A percentile compares a stretch with the other conserved stretches of the same genome.
These are phyloP conservation scores for Spheniscus humboldti DNA, from an alignment of 2,797 vertebrate genomes.

Conservation along the genomic window DNA sequence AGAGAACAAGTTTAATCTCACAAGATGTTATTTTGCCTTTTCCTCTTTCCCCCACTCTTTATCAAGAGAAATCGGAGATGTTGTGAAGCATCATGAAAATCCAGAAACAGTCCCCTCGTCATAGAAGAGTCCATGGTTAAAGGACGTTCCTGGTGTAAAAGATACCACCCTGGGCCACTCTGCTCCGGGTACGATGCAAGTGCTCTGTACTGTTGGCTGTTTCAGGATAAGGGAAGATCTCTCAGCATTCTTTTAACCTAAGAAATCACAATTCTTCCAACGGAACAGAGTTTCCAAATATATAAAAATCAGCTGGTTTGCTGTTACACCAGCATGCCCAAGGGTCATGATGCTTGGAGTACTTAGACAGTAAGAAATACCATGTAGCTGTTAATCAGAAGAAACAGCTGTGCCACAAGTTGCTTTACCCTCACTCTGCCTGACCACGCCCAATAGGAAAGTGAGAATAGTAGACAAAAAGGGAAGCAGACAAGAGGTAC, in stretches of 20 bases:
- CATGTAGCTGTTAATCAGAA: not conserved
- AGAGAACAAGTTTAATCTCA: not conserved
- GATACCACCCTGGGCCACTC: not conserved
- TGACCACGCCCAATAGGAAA: not conserved
- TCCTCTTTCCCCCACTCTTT: not conserved
- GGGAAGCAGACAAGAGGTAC: not conserved
- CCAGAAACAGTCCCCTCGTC: not conserved
- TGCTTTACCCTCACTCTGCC: not conserved
- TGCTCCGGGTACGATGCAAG: not conserved
- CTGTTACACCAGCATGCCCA: not conserved
- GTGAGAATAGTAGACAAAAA: not conserved
- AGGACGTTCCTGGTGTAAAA: accelerated
- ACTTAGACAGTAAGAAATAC: not conserved
- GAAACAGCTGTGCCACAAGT: not conserved
- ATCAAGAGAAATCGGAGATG: not conserved
- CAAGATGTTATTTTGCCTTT: not conserved
- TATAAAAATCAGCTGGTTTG: not conserved
- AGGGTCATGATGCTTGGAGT: not conserved
- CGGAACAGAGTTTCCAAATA: not conserved
- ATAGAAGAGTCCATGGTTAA: not conserved
- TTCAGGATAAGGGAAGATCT: not conserved
- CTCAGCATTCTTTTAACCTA: not conserved
- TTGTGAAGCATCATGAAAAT: not conserved
- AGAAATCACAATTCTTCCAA: not conserved
- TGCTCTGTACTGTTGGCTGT: not conserved